Evolutionary conservation across 2,797 vertebrate species (phyloP), one percentile per base, ranked within the genome.

Genomic region (Steatocranus sp.): DNA sequence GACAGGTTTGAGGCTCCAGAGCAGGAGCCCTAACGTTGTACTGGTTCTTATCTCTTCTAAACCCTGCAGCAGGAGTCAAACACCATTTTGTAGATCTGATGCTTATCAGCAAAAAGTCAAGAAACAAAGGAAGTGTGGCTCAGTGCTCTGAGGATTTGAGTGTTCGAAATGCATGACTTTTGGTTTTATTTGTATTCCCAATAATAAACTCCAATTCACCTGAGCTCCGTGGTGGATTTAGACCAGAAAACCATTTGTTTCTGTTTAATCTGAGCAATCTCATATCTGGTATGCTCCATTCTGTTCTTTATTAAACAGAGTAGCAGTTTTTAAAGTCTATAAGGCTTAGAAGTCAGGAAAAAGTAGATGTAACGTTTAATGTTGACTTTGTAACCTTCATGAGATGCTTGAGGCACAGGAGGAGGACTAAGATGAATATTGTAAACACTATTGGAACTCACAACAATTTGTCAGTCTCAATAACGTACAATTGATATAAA

Each of bases 1-100:
- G 4, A 23, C 20, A 85, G 70, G 76, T 89, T 85, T 61, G 75
- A 46, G 75, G 81, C 46, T 20, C 15, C 66, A 76, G 32, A 84
- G 18, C 70, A 63, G 15, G 11, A 50, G 27, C 5, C 7, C 3
- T 11, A 70, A 41, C 46, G 36, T 66, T 87, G 83, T 15, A 83
- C 75, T 61, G 51, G 20, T 66, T 83, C 70, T 82, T 82, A 87
- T 90, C 86, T 74, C 27, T 50, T 77, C 43, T 48, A 32, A 82
- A 80, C 77, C 63, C 70, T 46, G 36, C 50, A 77, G 80, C 41
- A 53, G 74, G 49, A 87, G 80, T 78, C 81, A 84, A 81, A 82
- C 80, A 54, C 50, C 48, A 54, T 82, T 63, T 89, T 36, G 38
- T 46, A 80, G 38, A 80, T 85, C 17, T 34, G 56, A 83, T 76